Evolutionary conservation across 2,888 invertebrate species (phyloP), one percentile per base, ranked within the genome.

Genomic region (Zaprionus obscuricornis): DNA sequence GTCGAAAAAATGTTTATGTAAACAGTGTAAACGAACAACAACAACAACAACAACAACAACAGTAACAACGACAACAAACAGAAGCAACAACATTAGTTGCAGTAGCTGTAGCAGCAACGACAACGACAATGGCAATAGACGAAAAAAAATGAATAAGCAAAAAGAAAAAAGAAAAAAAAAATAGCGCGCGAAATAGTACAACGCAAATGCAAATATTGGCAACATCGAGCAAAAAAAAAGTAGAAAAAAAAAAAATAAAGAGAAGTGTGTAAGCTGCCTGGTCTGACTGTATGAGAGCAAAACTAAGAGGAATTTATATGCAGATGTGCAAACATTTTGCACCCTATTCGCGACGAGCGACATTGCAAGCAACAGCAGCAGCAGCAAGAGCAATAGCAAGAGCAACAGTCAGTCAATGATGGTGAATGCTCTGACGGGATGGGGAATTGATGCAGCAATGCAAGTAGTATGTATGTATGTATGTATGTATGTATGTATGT

Each of bases 181-280:
- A 18, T 27, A 43, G 45, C 46, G 56, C 52, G 65, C 77, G 78
- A 62, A 85, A 86, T 86, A 79, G 85, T n/a, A n/a, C n/a, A 83
- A 87, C 83, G 86, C 84, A 82, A 82, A 82, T 82, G 87, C 85
- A 86, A 81, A 81, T 85, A 81, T 81, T 81, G 87, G 87, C 87
- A 85, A 78, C 83, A 78, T 55, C 60, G 47, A 66, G 43, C 39
- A 57, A 69, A 50, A 68, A 46, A 51, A 20, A 11, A 31, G 10
- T 7, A 24, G 5, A n/a, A 17, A 37, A 24, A 27, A 14, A 49
- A 39, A 45, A 13, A 11, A 16, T 29, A 63, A 26, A 58, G 73
- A 54, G 52, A 58, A 56, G 75, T 86, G 83, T 85, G 83, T 86
- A 78, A 85, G 78, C 86, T 84, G 77, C 62, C 56, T 68, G 50